A percentile compares a stretch with the other conserved stretches of the same genome.
Evolutionary conservation across 2,797 vertebrate genomes (phyloP).

Genomic region (Anableps anableps): DNA sequence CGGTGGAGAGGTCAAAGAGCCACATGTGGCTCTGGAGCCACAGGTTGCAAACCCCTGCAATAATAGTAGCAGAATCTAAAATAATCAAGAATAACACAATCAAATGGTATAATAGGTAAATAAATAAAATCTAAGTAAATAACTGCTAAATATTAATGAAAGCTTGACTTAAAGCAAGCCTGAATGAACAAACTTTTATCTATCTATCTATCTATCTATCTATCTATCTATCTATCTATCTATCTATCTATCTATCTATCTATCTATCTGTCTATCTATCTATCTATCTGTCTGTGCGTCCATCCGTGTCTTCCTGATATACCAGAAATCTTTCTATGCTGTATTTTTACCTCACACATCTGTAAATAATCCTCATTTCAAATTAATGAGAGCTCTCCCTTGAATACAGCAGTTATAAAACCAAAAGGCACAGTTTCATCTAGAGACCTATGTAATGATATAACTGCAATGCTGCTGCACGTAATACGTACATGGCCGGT

Average conservation of each 20-base stretch:
- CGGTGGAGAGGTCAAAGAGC: no score
- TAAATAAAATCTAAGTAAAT: background rate
- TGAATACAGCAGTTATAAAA: background rate
- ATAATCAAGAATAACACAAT: background rate
- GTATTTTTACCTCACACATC: background rate
- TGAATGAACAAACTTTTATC: background rate
- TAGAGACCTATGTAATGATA: slow-evolving; percentile 5
- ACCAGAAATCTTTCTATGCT: background rate
- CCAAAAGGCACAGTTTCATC: background rate
- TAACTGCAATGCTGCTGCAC: slow-evolving; percentile 30
- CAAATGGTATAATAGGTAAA: background rate
- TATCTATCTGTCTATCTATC: no score
- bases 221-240: no score
- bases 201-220: no score
- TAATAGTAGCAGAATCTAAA: background rate
- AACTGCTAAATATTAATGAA: background rate
- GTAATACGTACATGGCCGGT: slow-evolving; percentile 2
- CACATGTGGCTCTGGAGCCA: no score
- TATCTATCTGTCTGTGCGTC: no score
- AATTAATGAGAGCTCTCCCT: background rate
- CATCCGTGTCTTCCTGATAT: background rate
- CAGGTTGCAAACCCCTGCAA: no score
- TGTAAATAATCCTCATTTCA: background rate
- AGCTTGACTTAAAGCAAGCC: background rate
- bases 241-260: no score